Evolutionary conservation across 2,797 vertebrate genomes (phyloP), one percentile per base, ranked within the genome.

Genomic region (Myoxocephalus aenaeus): DNA sequence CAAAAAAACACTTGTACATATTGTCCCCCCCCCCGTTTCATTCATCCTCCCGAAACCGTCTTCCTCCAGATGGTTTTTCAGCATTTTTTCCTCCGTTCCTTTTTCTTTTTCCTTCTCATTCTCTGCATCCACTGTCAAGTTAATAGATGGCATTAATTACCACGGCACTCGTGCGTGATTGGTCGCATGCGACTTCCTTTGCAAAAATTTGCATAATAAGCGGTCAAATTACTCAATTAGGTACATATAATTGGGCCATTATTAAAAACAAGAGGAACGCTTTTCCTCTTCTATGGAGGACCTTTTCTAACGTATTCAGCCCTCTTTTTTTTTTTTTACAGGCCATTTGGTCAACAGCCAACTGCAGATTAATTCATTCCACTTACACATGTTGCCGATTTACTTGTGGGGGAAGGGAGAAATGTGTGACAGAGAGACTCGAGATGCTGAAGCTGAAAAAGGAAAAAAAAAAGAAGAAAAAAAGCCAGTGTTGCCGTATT

Each of bases 131-230:
- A 86, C 65, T 10, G 25, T 81, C 76, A 67, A 81, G 48, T 79
- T 56, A 87, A 90, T 81, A 84, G 83, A 89, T 90, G 82, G 53
- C 67, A 80, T 86, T 92, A 88, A 93, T 92, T 91, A 91, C 85
- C 44, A 65, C 65, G 70, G 84, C 79, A 77, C 86, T 88, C 29
- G 29, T 79, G 87, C 68, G 2, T 82, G 86, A 92, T 88, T 86
- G 88, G 85, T 81, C 73, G 84, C 80, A 79, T 86, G 86, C 38
- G 66, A 91, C 89, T 86, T 86, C 79, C 82, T 72, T 68, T 5
- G 86, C 64, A 65, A 67, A 82, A 76, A 90, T 85, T 79, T 11
- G 66, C 85, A 90, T 88, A 89, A 90, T 79, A 89, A 84, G 70
- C 68, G 6, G 36, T 66, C 51, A 44, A 79, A 90, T 90, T 82